These are phyloP conservation scores for Alexandromys oeconomus DNA, from an alignment of 2,797 vertebrate species.

Conservation along the genomic window DNA sequence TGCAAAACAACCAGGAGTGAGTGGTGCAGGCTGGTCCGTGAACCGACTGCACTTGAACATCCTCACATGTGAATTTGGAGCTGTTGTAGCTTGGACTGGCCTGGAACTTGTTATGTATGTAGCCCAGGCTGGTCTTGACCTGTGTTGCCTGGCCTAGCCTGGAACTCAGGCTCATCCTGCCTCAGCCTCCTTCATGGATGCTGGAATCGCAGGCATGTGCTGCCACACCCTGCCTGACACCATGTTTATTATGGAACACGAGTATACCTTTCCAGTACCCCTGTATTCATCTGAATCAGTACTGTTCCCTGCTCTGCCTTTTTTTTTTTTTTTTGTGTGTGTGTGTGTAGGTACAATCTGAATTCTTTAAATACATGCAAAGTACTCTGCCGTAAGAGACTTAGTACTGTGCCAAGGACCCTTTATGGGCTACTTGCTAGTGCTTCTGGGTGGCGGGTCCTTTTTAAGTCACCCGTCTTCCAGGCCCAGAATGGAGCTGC, in stretches of 20 bases:
- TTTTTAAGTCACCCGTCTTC: neutral
- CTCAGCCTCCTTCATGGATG: neutral
- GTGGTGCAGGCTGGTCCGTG: neutral
- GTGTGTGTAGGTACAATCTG: neutral
- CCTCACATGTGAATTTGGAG: neutral
- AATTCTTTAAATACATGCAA: neutral
- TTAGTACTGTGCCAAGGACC: neutral
- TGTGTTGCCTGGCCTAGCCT: neutral
- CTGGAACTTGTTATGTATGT: neutral
- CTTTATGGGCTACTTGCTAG: fast-evolving
- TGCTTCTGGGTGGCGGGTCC: fast-evolving
- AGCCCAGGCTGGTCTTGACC: neutral
- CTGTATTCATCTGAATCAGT: neutral
- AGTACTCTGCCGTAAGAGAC: neutral
- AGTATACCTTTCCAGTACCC: too few relatives aligned
- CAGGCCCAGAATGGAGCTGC: neutral
- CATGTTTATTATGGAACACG: neutral
- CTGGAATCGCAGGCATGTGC: neutral
- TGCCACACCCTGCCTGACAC: neutral
- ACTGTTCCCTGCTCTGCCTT: neutral
- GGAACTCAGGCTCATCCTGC: neutral
- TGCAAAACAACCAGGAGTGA: neutral
- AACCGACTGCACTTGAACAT: neutral
- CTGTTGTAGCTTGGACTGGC: neutral
- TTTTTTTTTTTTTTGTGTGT: too few relatives aligned